Conservation (phyloP, 2,797 vertebrate species). For the Myotis planiceps region DNA sequence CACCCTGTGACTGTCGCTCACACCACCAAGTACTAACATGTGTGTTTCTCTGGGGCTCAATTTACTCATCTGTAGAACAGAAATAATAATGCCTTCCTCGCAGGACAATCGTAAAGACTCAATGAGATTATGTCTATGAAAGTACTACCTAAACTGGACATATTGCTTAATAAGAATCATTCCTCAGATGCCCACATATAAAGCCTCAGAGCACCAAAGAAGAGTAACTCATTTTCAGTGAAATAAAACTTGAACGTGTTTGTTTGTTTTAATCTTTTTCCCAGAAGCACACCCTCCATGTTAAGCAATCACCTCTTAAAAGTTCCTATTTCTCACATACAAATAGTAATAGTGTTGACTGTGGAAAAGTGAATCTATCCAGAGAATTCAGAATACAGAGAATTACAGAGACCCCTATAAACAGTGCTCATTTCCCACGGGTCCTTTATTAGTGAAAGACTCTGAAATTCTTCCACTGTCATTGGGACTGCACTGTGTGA, state of each 20-base stretch:
- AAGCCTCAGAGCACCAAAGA: not conserved
- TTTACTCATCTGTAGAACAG: not conserved
- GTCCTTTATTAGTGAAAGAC: not conserved
- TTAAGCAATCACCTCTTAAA: constrained; percentile 37
- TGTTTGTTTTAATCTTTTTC: not conserved
- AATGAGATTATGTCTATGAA: not conserved
- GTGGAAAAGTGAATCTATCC: not conserved
- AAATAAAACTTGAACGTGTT: not conserved
- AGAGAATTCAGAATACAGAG: not conserved
- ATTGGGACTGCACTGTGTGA: not conserved
- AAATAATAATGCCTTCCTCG: not conserved
- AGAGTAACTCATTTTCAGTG: not conserved
- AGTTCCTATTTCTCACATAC: not conserved
- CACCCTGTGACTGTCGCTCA: not conserved
- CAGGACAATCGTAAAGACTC: not conserved
- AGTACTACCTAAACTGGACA: not conserved
- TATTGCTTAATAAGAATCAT: not conserved
- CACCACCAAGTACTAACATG: not conserved
- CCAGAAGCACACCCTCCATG: not conserved
- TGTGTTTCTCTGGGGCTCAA: not conserved
- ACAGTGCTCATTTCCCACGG: not conserved
- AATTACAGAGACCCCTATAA: not conserved
- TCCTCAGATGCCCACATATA: not conserved
- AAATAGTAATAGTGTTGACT: not conserved
- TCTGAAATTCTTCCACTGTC: not conserved